A percentile compares a stretch with the other conserved stretches of the same genome.
phyloP scores from a whole-genome alignment of 2,113 vertebrate species.

The Dasyprocta punctata region DNA sequence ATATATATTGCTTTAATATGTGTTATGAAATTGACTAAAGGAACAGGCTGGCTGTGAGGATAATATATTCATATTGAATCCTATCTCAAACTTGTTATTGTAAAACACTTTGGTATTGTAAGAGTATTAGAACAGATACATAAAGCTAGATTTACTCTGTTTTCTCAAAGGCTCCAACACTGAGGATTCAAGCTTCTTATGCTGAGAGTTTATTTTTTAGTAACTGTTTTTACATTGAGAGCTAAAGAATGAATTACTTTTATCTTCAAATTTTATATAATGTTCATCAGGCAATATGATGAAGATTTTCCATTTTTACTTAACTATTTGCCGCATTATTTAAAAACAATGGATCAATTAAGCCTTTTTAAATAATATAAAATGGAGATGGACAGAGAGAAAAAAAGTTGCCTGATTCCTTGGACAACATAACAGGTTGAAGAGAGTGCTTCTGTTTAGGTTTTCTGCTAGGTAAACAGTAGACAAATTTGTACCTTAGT shows the following conservation, averaged over 20 bases:
- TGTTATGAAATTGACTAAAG: constrained; percentile 76
- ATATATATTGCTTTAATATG: constrained; percentile 56
- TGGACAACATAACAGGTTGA: not conserved
- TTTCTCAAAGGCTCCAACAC: constrained; percentile 42
- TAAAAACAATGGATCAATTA: constrained; percentile 6
- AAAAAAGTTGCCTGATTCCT: not conserved
- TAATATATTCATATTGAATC: constrained; percentile 73
- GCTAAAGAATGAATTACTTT: constrained; percentile 63
- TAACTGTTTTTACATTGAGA: constrained; percentile 53
- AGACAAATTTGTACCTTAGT: not conserved
- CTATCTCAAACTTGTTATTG: constrained; percentile 65
- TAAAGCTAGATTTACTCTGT: constrained; percentile 72
- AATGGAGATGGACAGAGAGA: not conserved
- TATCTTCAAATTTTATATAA: constrained; percentile 55
- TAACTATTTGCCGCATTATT: constrained; percentile 48
- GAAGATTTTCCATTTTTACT: constrained; percentile 60
- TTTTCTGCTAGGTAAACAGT: not conserved
- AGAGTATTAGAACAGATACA: constrained; percentile 56
- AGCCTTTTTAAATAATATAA: constrained; percentile 35
- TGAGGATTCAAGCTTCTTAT: constrained; percentile 53
- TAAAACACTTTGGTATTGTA: constrained; percentile 67
- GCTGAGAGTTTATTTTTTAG: constrained; percentile 55
- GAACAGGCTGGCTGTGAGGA: constrained; percentile 64
- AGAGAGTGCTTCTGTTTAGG: not conserved
- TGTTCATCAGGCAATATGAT: constrained; percentile 46